Percentiles rank a stretch among this genome's conserved stretches.
Conservation (phyloP, 1,140 invertebrate species). For the Ladona fulva region DNA sequence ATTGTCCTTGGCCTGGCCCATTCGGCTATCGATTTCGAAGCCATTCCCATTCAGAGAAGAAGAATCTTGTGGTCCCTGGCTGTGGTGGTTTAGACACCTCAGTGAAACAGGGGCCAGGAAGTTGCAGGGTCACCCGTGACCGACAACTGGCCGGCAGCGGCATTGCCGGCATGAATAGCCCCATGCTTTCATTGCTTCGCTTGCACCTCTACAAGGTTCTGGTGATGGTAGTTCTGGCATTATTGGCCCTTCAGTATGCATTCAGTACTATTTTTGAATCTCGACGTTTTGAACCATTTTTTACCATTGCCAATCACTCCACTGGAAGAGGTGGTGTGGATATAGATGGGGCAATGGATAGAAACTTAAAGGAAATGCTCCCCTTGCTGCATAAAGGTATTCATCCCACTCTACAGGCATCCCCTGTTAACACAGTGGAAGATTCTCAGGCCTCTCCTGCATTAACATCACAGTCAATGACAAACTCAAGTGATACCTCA, state of each 20-base stretch:
- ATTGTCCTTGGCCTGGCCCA: background rate
- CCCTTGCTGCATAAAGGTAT: background rate
- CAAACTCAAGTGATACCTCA: no score
- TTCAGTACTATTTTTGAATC: slow-evolving; percentile 38
- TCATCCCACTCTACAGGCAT: background rate
- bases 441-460: no score
- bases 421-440: background rate
- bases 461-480: no score
- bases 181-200: background rate
- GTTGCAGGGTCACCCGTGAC: background rate
- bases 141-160: background rate
- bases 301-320: slow-evolving; percentile 32
- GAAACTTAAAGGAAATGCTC: background rate
- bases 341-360: background rate
- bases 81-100: background rate
- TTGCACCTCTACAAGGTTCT: slow-evolving; percentile 14
- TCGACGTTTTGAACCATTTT: slow-evolving; percentile 38
- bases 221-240: slow-evolving; percentile 23
- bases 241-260: slow-evolving; percentile 40
- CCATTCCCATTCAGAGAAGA: background rate
- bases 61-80: background rate
- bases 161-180: background rate
- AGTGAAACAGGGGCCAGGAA: background rate
- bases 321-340: slow-evolving; percentile 26
- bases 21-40: background rate